Percentiles rank a stretch among this genome's conserved stretches.
These are phyloP conservation scores for Cardiocondyla obscurior DNA, from an alignment of 1,140 invertebrate species.

Conservation along the genomic window DNA sequence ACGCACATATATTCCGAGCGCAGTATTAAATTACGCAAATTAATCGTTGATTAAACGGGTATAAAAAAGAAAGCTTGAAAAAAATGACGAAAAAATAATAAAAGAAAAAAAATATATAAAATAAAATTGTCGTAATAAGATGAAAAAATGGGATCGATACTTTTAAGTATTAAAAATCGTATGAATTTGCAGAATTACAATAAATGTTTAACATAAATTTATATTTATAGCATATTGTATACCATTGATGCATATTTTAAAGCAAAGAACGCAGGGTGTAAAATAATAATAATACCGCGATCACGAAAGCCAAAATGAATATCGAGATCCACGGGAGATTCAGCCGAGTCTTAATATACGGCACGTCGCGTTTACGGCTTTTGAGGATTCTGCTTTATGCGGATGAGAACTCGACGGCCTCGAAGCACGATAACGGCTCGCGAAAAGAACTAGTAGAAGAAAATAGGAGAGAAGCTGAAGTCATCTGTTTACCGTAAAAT, in stretches of 20 bases:
- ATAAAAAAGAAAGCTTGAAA: background rate
- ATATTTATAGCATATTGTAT: background rate
- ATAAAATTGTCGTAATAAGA: background rate
- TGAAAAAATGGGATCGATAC: background rate
- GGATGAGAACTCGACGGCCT: constrained; percentile 30
- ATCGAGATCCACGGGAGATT: constrained; percentile 31
- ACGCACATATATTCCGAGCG: background rate
- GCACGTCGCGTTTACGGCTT: constrained; percentile 32
- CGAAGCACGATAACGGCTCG: constrained; percentile 19
- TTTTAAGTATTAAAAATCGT: background rate
- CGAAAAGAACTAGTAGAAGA: background rate
- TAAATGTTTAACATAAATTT: background rate
- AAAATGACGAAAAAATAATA: background rate
- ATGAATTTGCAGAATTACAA: background rate
- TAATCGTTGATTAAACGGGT: background rate
- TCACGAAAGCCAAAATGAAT: constrained; percentile 20
- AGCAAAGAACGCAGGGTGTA: background rate
- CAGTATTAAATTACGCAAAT: background rate
- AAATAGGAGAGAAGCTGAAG: constrained; percentile 11
- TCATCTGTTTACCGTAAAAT: background rate
- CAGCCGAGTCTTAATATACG: constrained; percentile 42
- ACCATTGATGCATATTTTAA: background rate
- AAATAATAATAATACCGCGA: constrained; percentile 25
- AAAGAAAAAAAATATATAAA: background rate
- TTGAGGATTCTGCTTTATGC: constrained; percentile 36